Percentiles rank a stretch among this genome's conserved stretches.
These are phyloP conservation scores for Alloscopus bannaensis DNA, from an alignment of 2,888 invertebrate species.

Conservation along the genomic window DNA sequence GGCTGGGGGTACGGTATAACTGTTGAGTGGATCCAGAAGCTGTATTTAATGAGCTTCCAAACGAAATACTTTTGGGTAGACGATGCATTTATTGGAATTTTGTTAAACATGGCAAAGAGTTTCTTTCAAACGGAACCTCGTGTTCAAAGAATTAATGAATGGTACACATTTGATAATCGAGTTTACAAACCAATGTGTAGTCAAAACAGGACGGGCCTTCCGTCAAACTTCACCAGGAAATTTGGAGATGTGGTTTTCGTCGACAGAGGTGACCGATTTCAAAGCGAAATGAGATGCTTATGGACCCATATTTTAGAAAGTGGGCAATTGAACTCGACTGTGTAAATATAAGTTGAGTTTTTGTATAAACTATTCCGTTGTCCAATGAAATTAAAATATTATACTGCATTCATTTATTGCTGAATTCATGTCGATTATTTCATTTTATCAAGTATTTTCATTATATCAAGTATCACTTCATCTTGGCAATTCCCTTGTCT, in stretches of 20 bases:
- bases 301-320: not conserved
- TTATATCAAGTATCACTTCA: slow-evolving; percentile 19
- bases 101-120: not conserved
- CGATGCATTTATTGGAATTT: slow-evolving; percentile 22
- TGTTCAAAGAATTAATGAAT: not conserved
- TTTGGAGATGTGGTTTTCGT: not conserved
- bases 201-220: not conserved
- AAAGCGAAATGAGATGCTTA: not conserved
- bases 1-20: slow-evolving; percentile 30
- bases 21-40: slow-evolving; percentile 17
- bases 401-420: slow-evolving; percentile 1
- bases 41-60: slow-evolving; percentile 10
- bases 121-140: not conserved
- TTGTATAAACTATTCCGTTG: too few species aligned
- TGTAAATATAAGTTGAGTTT: too few species aligned
- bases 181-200: not conserved
- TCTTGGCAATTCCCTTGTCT: slow-evolving; percentile 23
- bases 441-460: not conserved
- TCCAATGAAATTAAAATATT: too few species aligned
- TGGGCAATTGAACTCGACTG: not conserved
- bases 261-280: not conserved
- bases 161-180: slow-evolving; percentile 1
- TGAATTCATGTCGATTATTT: not conserved
- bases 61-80: slow-evolving; percentile 11
- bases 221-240: not conserved